Conservation (phyloP, 23 tunicate species). For the Styela clava region DNA sequence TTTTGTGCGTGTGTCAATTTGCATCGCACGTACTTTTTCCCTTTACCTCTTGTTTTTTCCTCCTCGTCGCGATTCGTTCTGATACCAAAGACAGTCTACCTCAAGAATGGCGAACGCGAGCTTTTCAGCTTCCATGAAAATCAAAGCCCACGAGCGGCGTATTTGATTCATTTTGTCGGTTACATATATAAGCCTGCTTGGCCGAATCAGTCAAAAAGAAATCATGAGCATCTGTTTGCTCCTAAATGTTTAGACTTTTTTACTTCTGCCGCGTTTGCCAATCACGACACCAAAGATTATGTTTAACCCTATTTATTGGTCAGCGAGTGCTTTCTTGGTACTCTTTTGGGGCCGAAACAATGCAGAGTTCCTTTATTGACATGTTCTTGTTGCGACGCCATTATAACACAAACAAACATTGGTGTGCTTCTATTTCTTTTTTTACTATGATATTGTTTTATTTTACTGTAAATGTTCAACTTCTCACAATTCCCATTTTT, state of each 20-base stretch:
- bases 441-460: neutral
- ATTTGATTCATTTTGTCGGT: no score
- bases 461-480: neutral
- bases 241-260: no score
- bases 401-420: neutral
- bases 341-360: neutral
- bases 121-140: no score
- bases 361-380: neutral
- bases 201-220: no score
- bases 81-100: slow-evolving; percentile 24
- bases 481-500: neutral
- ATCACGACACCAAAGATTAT: slow-evolving; percentile 9
- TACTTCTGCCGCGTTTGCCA: slow-evolving; percentile 13
- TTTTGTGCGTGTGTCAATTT: no score
- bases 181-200: no score
- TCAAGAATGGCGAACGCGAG: slow-evolving; percentile 14
- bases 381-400: neutral
- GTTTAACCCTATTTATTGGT: neutral
- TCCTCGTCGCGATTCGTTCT: neutral
- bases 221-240: no score
- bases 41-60: slow-evolving; percentile 2
- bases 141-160: no score
- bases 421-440: neutral
- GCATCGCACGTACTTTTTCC: no score
- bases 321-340: neutral